A percentile compares a stretch with the other conserved stretches of the same genome.
Evolutionary conservation across 2,797 vertebrate species (phyloP).

Genomic region (Odontamblyopus lacepedii): DNA sequence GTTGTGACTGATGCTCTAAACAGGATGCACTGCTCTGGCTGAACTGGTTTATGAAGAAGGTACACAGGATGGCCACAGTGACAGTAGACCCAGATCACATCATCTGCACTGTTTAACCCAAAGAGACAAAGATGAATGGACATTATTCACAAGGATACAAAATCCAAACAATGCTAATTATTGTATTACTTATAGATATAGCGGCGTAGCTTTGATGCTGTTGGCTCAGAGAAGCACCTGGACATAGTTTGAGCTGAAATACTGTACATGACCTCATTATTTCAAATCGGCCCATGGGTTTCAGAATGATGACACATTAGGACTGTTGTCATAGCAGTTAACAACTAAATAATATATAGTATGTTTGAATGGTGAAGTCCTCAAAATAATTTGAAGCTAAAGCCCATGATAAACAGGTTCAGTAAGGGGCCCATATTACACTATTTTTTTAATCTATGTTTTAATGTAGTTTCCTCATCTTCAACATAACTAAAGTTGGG

Average conservation of each 20-base stretch:
- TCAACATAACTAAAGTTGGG: too few species aligned
- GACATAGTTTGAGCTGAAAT: neutral
- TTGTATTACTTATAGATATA: neutral
- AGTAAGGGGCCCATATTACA: too few species aligned
- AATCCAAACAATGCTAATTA: neutral
- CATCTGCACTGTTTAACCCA: constrained; percentile 16
- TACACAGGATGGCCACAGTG: constrained; percentile 27
- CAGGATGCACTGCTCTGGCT: constrained; percentile 60
- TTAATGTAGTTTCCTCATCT: too few species aligned
- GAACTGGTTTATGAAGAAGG: constrained; percentile 44
- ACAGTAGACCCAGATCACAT: constrained; percentile 11
- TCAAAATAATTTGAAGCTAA: too few species aligned
- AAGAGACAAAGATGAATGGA: neutral
- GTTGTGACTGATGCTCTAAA: constrained; percentile 66
- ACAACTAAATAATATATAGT: too few species aligned
- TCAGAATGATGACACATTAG: too few species aligned
- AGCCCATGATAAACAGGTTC: too few species aligned
- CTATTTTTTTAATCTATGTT: too few species aligned
- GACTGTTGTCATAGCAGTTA: too few species aligned
- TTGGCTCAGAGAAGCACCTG: neutral
- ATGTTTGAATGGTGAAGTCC: too few species aligned
- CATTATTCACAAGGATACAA: constrained; percentile 12
- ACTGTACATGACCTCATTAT: too few species aligned
- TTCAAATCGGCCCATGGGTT: too few species aligned
- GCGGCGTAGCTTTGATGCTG: neutral